Conservation (phyloP, 2,888 invertebrate genomes). For the Asteroscopus sphinx region DNA sequence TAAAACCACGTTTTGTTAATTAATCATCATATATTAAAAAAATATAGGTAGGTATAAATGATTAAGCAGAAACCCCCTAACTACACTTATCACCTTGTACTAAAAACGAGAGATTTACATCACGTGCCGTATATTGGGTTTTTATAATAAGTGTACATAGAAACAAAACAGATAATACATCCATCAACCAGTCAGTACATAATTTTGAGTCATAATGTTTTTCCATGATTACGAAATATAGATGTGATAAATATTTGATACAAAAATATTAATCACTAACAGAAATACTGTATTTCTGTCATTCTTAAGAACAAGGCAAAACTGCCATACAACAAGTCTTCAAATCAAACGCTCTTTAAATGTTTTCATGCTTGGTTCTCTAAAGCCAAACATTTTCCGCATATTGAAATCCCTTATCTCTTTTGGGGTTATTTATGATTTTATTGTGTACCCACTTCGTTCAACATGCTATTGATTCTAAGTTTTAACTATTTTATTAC, state of each 20-base stretch:
- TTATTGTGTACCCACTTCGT: too few relatives aligned
- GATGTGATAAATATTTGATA: neutral
- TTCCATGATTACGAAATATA: slow-evolving; percentile 2
- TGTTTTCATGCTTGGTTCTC: too few relatives aligned
- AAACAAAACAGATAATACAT: neutral
- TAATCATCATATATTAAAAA: neutral
- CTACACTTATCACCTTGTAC: neutral
- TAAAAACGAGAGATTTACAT: neutral
- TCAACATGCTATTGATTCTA: too few relatives aligned
- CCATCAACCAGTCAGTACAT: slow-evolving; percentile 2
- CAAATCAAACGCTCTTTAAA: too few relatives aligned
- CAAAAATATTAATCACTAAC: neutral
- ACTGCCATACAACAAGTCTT: too few relatives aligned
- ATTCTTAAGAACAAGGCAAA: too few relatives aligned
- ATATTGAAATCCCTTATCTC: too few relatives aligned
- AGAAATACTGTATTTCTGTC: too few relatives aligned
- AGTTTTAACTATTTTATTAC: too few relatives aligned
- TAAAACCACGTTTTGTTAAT: neutral
- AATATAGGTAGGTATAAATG: too few relatives aligned
- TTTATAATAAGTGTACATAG: slow-evolving; percentile 13
- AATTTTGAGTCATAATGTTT: slow-evolving; percentile 13
- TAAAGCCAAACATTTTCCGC: too few relatives aligned
- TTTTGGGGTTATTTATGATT: too few relatives aligned
- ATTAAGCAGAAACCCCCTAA: neutral
- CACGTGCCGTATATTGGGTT: slow-evolving; percentile 11